Evolutionary conservation across 1,140 invertebrate species (phyloP), one percentile per base, ranked within the genome.

Genomic region (Sarcophaga bullata): DNA sequence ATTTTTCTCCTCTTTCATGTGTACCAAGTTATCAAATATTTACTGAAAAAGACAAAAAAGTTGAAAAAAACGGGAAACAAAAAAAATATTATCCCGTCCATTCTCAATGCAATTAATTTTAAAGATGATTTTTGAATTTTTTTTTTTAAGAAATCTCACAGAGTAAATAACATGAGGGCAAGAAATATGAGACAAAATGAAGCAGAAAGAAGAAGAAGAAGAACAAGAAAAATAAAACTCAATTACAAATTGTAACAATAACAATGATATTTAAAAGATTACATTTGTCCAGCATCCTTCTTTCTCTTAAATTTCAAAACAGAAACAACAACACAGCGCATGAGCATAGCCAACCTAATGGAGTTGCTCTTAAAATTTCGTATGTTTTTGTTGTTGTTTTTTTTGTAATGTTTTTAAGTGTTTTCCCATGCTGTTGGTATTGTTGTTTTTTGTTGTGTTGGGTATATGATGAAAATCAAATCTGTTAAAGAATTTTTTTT

Each of bases 81-180:
- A 68, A 19, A n/a, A 68, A 68, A 17, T 68, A 19, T 37, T 37
- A 2, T 37, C 25, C 1, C 4, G 1, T 37, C 25, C 25, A 37
- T 37, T 68, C n/a, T 68, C 9, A 68, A 19, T 68, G n/a, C 62
- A 68, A 68, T 68, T 25, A 68, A 68, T 68, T 19, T 68, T 19
- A 58, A 68, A 68, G 17, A 68, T 68, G 62, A 68, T 68, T 68
- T 68, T 68, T 52, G 6, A 68, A 19, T 19, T 68, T 58, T 9
- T 3, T n/a, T n/a, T n/a, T n/a, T n/a, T n/a, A n/a, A n/a, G 19
- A 68, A 68, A 58, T 58, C 54, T 58, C 15, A n/a, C 19, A 68
- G 0, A 68, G 54, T 68, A 68, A 68, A 68, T 19, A 68, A 68
- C 62, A 68, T 68, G 17, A 19, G 17, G 25, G 4, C 25, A 37